Percentiles rank a stretch among this genome's conserved stretches.
Conservation (phyloP, 2,797 vertebrate genomes). For the Cossypha dichroa region DNA sequence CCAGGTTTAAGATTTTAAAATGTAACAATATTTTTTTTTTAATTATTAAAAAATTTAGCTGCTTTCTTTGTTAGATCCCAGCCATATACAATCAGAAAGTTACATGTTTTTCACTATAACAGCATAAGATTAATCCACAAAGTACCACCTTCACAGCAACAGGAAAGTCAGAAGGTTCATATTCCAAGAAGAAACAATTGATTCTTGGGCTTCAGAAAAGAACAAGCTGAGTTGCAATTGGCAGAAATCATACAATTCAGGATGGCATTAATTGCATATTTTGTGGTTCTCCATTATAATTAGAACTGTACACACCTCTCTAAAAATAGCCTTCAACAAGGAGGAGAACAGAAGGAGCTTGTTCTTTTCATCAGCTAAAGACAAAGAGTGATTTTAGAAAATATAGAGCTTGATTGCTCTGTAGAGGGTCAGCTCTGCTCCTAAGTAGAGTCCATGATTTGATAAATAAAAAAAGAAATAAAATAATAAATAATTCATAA, state of each 20-base stretch:
- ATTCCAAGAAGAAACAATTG: not conserved
- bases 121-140: rapidly evolving
- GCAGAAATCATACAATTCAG: not conserved
- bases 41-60: not conserved
- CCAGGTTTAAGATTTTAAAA: not conserved
- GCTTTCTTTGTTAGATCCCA: not conserved
- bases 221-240: not conserved
- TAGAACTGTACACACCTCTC: not conserved
- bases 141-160: not conserved
- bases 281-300: not conserved
- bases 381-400: not conserved
- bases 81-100: not conserved
- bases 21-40: not conserved
- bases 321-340: not conserved
- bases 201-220: not conserved
- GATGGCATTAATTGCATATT: not conserved
- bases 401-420: not conserved
- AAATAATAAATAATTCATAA: not conserved
- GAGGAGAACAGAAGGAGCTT: not conserved
- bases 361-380: not conserved
- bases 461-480: not conserved
- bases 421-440: not conserved
- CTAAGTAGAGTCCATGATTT: not conserved
- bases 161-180: not conserved
- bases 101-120: not conserved